Evolutionary conservation across 2,888 invertebrate species (phyloP), one percentile per base, ranked within the genome.

Genomic region (Anthrax anthrax): DNA sequence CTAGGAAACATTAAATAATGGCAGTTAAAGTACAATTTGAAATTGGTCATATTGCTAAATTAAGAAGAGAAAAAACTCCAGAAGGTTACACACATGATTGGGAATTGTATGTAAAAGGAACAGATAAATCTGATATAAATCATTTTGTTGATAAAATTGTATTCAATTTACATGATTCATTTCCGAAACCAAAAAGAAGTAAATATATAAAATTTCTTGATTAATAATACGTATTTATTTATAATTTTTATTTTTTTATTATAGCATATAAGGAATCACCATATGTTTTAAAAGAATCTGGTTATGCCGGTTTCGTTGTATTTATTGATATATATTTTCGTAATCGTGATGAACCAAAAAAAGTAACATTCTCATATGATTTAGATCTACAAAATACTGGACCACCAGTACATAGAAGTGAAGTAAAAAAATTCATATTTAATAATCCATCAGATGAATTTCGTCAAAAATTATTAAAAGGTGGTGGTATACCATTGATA

Each of bases 41-140:
- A 74, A 84, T 94, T 65, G 95, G 95, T 54, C 95, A 96, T 70
- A 79, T 81, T 68, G 89, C 95, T 54, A 77, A 80, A 51, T 65
- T 90, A 56, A 80, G 86, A 60, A 78, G 80, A 45, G 85, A 86
- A 64, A 78, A 79, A 57, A 89, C 91, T 14, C 78, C 80, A 18
- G 88, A 91, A 64, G 94, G 91, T 41, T 94, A 88, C 65, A 96
- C 95, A 56, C 96, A 96, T 71, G 95, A 96, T 67, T 96, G 96
- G 96, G 88, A 89, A 67, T 82, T 96, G 45, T 95, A 85, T 71
- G 89, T 96, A 18, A 77, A 86, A 60, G 94, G 94, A 46, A 78
- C 80, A 54, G 89, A 92, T 61, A 83, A 84, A 56, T 80, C 84
- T 54, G 85, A 87, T 61, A 88, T 96, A 57, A 81, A 86, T 60